Conservation (phyloP, 2,797 vertebrate genomes). For the Presbytis comata region DNA sequence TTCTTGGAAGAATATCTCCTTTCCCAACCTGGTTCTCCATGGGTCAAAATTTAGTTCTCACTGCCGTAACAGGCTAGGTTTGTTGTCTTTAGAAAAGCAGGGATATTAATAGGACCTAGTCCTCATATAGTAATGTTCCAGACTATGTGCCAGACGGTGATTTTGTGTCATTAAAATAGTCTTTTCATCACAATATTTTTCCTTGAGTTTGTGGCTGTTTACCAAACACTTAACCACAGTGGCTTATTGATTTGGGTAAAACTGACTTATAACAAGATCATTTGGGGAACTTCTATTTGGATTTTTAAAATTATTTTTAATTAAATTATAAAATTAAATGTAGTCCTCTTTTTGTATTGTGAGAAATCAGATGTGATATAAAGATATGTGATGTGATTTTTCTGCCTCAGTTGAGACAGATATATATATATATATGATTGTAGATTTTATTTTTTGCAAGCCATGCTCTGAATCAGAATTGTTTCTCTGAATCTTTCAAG, state of each 20-base stretch:
- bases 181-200: constrained; percentile 69
- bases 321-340: constrained; percentile 1
- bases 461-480: constrained; percentile 47
- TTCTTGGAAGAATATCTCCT: constrained; percentile 36
- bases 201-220: constrained; percentile 48
- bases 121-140: constrained; percentile 47
- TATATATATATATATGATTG: not conserved
- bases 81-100: constrained; percentile 66
- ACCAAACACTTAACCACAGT: constrained; percentile 28
- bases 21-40: constrained; percentile 32
- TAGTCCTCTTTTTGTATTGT: not conserved
- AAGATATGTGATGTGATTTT: not conserved
- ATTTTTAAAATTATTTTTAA: constrained; percentile 6
- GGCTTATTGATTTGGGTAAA: constrained; percentile 56
- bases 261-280: constrained; percentile 13
- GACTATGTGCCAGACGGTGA: constrained; percentile 56
- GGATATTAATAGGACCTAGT: constrained; percentile 66
- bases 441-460: constrained; percentile 53
- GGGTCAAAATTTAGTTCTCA: not conserved
- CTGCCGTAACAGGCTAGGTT: constrained; percentile 13
- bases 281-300: not conserved
- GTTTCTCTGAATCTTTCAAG: constrained; percentile 40
- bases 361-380: constrained; percentile 39
- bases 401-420: not conserved
- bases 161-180: constrained; percentile 68